phyloP scores from a whole-genome alignment of 2,888 invertebrate genomes.

The Torymus auratus region DNA sequence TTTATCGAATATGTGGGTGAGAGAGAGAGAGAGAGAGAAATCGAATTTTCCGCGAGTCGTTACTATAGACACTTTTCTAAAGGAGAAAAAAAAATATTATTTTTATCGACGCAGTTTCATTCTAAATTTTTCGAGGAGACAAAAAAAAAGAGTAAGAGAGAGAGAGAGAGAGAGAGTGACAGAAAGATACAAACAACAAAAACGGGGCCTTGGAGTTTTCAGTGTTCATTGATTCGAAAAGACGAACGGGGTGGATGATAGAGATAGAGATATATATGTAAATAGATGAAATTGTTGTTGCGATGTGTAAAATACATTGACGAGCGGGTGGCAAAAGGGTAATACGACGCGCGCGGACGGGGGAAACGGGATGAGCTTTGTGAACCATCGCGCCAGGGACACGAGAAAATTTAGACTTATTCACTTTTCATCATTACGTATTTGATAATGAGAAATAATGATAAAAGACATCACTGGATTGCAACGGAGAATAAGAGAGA shows the following conservation, averaged over 20 bases:
- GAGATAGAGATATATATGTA: conserved; percentile 43
- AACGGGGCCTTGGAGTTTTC: conserved; percentile 56
- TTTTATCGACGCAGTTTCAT: conserved; percentile 46
- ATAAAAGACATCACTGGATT: conserved; percentile 6
- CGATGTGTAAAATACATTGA: conserved; percentile 37
- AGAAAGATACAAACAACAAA: conserved; percentile 21
- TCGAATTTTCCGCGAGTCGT: conserved; percentile 17
- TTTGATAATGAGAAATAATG: conserved; percentile 49
- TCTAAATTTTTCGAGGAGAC: conserved; percentile 47
- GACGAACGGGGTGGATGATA: background rate
- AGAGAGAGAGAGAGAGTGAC: too few species aligned
- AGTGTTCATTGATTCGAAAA: conserved; percentile 48
- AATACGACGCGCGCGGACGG: conserved; percentile 11
- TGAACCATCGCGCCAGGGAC: conserved; percentile 59
- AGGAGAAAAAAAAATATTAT: conserved; percentile 37
- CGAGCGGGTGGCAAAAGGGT: conserved; percentile 21
- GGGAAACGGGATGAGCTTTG: conserved; percentile 15
- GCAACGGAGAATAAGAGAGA: conserved; percentile 39
- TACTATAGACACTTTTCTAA: conserved; percentile 33
- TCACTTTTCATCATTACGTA: conserved; percentile 58
- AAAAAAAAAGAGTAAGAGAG: background rate
- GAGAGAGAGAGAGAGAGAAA: background rate
- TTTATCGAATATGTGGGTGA: too few species aligned
- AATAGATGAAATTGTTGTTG: conserved; percentile 43
- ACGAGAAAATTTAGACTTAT: conserved; percentile 60